These are phyloP conservation scores for Coenobita brevimanus DNA, from an alignment of 1,140 invertebrate genomes.

Conservation along the genomic window DNA sequence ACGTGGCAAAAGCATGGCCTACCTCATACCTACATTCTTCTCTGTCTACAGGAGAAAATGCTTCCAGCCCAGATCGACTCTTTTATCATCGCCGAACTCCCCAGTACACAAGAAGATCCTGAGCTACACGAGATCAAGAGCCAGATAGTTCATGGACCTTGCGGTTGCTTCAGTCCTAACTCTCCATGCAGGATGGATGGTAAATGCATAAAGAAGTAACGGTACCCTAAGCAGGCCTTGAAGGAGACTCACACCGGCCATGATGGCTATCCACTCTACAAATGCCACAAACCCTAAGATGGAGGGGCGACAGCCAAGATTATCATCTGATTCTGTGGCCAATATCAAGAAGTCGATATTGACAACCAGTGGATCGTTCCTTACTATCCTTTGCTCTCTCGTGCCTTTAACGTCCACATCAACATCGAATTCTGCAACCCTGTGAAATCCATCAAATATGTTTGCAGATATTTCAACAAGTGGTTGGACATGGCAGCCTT, in stretches of 20 bases:
- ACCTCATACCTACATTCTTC: neutral
- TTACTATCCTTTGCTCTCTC: neutral
- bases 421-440: neutral
- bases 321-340: neutral
- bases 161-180: constrained; percentile 55
- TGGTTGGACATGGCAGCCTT: neutral
- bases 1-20: constrained; percentile 77
- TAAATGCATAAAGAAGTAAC: constrained; percentile 63
- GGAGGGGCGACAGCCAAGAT: neutral
- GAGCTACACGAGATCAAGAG: constrained; percentile 19
- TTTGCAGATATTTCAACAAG: constrained; percentile 26
- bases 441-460: constrained; percentile 23
- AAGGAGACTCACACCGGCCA: neutral
- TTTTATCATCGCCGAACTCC: neutral
- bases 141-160: constrained; percentile 68
- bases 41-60: constrained; percentile 16
- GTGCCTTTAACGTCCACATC: neutral
- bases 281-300: neutral
- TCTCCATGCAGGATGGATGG: constrained; percentile 64
- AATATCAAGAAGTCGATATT: neutral
- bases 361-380: constrained; percentile 4
- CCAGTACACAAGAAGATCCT: neutral
- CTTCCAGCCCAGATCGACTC: neutral
- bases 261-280: constrained; percentile 23
- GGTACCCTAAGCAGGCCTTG: constrained; percentile 8